Conservation (phyloP, 2,888 invertebrate genomes). For the Nemotelus nigrinus region DNA sequence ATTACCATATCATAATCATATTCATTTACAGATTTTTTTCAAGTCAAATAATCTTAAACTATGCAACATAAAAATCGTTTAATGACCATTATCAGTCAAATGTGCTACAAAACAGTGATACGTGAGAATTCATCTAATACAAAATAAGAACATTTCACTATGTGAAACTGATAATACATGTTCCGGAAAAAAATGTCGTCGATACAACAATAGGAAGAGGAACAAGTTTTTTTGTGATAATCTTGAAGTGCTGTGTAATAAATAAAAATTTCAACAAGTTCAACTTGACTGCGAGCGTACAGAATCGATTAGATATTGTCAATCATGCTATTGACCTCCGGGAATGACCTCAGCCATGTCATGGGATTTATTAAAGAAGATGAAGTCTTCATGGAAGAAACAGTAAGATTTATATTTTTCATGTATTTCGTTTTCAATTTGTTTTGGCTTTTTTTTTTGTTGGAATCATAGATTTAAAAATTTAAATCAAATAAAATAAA, state of each 20-base stretch:
- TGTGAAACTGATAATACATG: constrained; percentile 23
- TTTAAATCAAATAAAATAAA: too few relatives aligned
- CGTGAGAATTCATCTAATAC: too few relatives aligned
- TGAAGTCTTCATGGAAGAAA: constrained; percentile 52
- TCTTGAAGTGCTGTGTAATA: not conserved
- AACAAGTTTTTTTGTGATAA: constrained; percentile 2
- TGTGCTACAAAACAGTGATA: not conserved
- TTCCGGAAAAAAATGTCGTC: not conserved
- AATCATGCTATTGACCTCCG: constrained; percentile 53
- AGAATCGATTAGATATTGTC: constrained; percentile 21
- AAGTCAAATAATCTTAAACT: not conserved
- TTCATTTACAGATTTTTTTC: not conserved
- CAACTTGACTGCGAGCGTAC: not conserved
- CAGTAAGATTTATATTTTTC: constrained; percentile 49
- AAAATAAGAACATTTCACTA: too few relatives aligned
- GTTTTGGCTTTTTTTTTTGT: not conserved
- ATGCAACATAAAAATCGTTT: not conserved
- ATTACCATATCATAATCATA: not conserved
- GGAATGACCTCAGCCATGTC: constrained; percentile 52
- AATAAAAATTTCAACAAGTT: not conserved
- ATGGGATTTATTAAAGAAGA: constrained; percentile 55
- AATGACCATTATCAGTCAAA: not conserved
- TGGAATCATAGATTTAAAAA: not conserved
- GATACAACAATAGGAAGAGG: not conserved
- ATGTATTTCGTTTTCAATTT: not conserved